A percentile compares a stretch with the other conserved stretches of the same genome.
Evolutionary conservation across 2,888 invertebrate genomes (phyloP).

Genomic region (Patella ulyssiponensis): DNA sequence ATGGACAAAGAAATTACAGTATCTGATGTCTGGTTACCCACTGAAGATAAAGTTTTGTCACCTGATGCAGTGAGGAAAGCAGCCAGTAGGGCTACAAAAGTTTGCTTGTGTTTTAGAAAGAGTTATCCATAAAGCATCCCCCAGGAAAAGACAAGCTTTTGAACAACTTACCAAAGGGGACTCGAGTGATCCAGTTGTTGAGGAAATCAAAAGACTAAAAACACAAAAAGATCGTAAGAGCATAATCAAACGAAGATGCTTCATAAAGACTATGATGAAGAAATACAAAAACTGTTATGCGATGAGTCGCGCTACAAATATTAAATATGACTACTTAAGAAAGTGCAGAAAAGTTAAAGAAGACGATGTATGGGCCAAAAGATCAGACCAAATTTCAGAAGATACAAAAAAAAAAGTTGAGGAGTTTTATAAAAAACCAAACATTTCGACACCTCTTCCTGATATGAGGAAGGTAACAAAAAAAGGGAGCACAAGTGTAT

Average conservation of each 20-base stretch:
- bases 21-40: too few species aligned
- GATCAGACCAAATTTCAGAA: neutral
- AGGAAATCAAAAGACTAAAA: neutral
- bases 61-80: too few species aligned
- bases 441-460: neutral
- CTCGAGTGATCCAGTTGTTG: neutral
- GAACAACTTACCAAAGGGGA: neutral
- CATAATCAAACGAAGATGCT: too few species aligned
- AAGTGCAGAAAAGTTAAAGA: too few species aligned
- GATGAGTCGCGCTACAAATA: too few species aligned
- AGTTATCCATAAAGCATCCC: neutral
- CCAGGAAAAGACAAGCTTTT: conserved; percentile 2
- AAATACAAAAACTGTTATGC: too few species aligned
- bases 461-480: neutral
- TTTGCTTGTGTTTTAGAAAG: neutral
- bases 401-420: neutral
- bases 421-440: neutral
- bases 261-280: too few species aligned
- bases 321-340: too few species aligned
- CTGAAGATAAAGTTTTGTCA: too few species aligned
- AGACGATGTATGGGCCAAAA: neutral
- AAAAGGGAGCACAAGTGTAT: neutral
- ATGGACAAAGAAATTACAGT: too few species aligned
- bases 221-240: conserved; percentile 7
- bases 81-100: neutral